phyloP scores from a whole-genome alignment of 2,888 invertebrate genomes.

The Slavum lentiscoides region DNA sequence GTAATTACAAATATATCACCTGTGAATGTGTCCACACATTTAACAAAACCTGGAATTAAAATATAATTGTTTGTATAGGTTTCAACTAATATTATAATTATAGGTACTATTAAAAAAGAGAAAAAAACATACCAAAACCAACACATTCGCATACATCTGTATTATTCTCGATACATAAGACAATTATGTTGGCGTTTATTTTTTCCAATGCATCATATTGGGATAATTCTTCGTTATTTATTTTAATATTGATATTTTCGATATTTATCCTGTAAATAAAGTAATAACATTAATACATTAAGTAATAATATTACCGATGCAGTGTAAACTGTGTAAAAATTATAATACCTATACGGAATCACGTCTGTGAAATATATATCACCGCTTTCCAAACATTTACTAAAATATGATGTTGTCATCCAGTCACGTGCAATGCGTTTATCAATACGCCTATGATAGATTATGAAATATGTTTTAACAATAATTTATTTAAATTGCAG shows the following conservation, averaged over 20 bases:
- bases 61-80: background rate
- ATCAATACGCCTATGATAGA: constrained; percentile 56
- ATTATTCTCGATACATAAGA: constrained; percentile 63
- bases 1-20: constrained; percentile 51
- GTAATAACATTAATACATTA: background rate
- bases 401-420: constrained; percentile 70
- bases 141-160: constrained; percentile 63
- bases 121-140: constrained; percentile 69
- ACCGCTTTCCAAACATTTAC: constrained; percentile 61
- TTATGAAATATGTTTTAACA: constrained; percentile 57
- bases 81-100: too few relatives aligned
- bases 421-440: constrained; percentile 65
- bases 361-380: constrained; percentile 62
- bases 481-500: background rate
- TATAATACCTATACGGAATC: constrained; percentile 67
- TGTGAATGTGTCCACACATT: constrained; percentile 38
- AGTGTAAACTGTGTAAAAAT: too few relatives aligned
- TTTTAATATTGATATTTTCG: constrained; percentile 24
- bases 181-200: constrained; percentile 71
- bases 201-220: constrained; percentile 56
- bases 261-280: constrained; percentile 43
- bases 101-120: constrained; percentile 1
- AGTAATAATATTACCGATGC: too few relatives aligned
- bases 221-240: constrained; percentile 32
- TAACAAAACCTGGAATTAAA: constrained; percentile 52